Conservation (phyloP, 2,888 invertebrate species). For the Seladonia tumulorum region DNA sequence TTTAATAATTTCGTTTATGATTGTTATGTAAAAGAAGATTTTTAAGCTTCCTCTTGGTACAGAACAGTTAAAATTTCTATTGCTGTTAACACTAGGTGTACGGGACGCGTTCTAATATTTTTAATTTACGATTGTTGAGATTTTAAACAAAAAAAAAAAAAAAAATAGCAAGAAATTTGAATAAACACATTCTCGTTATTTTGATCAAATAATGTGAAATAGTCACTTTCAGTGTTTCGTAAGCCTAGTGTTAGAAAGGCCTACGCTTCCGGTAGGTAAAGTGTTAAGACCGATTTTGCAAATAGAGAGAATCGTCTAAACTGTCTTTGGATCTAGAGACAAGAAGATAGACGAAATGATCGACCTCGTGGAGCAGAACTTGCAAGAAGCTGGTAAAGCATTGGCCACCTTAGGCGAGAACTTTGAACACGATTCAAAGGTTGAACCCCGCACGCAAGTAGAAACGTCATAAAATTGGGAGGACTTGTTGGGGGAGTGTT, state of each 20-base stretch:
- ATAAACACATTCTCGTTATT: too few species aligned
- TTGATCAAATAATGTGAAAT: too few species aligned
- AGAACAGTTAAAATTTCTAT: not conserved
- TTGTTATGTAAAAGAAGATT: not conserved
- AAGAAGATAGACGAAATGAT: slow-evolving; percentile 79
- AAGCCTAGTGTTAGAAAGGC: too few species aligned
- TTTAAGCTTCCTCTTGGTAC: not conserved
- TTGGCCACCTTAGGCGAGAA: slow-evolving; percentile 77
- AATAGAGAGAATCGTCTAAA: not conserved
- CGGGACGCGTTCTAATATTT: not conserved
- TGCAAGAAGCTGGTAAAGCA: slow-evolving; percentile 78
- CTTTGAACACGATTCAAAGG: slow-evolving; percentile 81
- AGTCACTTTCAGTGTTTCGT: too few species aligned
- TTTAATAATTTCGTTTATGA: not conserved
- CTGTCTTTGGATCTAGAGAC: slow-evolving; percentile 68
- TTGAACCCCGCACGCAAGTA: slow-evolving; percentile 71
- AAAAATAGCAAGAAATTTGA: too few species aligned
- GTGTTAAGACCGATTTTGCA: not conserved
- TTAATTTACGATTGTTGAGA: too few species aligned
- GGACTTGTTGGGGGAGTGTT: slow-evolving; percentile 36
- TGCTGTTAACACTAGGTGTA: not conserved
- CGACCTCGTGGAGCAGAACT: slow-evolving; percentile 77
- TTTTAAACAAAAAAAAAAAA: too few species aligned
- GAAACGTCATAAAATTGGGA: slow-evolving; percentile 60
- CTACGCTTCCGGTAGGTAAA: not conserved